A percentile compares a stretch with the other conserved stretches of the same genome.
These are phyloP conservation scores for Euwallacea similis DNA, from an alignment of 1,140 invertebrate species.

Conservation along the genomic window DNA sequence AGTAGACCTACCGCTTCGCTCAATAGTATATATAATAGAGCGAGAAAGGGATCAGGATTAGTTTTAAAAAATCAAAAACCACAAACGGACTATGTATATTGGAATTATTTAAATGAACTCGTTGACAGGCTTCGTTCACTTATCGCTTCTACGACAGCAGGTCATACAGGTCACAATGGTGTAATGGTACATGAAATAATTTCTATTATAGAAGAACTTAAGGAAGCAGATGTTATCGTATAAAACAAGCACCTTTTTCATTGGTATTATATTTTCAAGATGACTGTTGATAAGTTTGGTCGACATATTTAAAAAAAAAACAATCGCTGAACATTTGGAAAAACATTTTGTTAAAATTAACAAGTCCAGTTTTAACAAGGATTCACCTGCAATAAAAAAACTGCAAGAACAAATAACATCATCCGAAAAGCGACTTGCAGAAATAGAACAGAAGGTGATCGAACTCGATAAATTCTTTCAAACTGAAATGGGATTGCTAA, in stretches of 20 bases:
- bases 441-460: constrained; percentile 5
- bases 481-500: constrained; percentile 8
- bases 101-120: constrained; percentile 53
- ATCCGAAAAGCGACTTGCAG: not conserved
- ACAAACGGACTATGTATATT: constrained; percentile 49
- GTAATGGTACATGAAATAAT: constrained; percentile 55
- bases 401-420: not conserved
- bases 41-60: constrained; percentile 6
- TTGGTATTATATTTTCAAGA: constrained; percentile 24
- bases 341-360: constrained; percentile 12
- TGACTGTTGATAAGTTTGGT: constrained; percentile 45
- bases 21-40: not conserved
- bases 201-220: constrained; percentile 51
- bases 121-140: constrained; percentile 49
- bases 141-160: constrained; percentile 47
- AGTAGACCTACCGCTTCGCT: not conserved
- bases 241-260: not conserved
- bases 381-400: not conserved
- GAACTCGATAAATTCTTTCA: not conserved
- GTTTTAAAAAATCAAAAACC: constrained; percentile 1
- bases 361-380: too few relatives aligned
- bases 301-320: constrained; percentile 2
- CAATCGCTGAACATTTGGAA: not conserved
- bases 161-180: constrained; percentile 48
- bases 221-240: constrained; percentile 31